phyloP scores from a whole-genome alignment of 2,888 invertebrate genomes.

The Euzophera pinguis region DNA sequence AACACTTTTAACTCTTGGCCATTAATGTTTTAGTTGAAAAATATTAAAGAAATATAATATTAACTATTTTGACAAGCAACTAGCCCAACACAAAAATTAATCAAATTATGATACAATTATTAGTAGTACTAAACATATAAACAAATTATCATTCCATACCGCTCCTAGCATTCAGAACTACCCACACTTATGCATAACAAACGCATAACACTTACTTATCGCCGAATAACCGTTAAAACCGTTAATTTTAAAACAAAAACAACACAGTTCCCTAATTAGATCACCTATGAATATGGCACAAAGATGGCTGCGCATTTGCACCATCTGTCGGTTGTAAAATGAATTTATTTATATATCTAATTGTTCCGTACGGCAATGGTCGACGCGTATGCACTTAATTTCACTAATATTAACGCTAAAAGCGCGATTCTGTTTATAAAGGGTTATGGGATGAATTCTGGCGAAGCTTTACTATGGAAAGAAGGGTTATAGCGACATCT shows the following conservation, averaged over 20 bases:
- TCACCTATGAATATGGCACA: slow-evolving; percentile 65
- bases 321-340: slow-evolving; percentile 71
- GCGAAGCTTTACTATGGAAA: slow-evolving; percentile 55
- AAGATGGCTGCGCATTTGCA: slow-evolving; percentile 63
- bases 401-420: slow-evolving; percentile 64
- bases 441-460: slow-evolving; percentile 53
- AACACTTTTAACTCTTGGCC: too few species aligned
- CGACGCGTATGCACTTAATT: slow-evolving; percentile 72
- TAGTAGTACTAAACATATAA: too few species aligned
- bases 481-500: slow-evolving; percentile 40
- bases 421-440: slow-evolving; percentile 57
- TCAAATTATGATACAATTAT: too few species aligned
- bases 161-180: slow-evolving; percentile 14
- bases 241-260: slow-evolving; percentile 47
- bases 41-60: too few species aligned
- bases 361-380: slow-evolving; percentile 60
- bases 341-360: slow-evolving; percentile 77
- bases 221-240: slow-evolving; percentile 14
- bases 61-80: too few species aligned
- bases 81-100: too few species aligned
- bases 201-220: slow-evolving; percentile 21
- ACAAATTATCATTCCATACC: too few species aligned
- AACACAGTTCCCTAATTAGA: slow-evolving; percentile 55
- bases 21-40: too few species aligned
- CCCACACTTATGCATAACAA: slow-evolving; percentile 10